Evolutionary conservation across 2,888 invertebrate species (phyloP), one percentile per base, ranked within the genome.

Genomic region (Dioctria linearis): DNA sequence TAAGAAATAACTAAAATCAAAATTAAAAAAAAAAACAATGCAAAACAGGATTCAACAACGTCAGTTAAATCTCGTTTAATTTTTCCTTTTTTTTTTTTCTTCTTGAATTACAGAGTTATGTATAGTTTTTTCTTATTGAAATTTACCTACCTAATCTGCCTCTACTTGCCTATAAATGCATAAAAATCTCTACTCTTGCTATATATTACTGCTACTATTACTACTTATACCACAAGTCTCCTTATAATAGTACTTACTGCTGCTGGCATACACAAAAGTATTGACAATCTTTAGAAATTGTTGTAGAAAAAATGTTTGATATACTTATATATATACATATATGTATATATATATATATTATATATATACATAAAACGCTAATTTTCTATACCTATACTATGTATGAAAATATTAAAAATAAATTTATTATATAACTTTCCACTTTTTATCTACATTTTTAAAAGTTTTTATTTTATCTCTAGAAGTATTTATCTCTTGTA

Each of bases 251-350:
- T 71, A 80, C 80, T 80, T 80, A 73, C 80, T 80, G 73, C 80
- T 80, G 73, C 80, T 80, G 80, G 71, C 73, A 80, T 73, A 78
- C 78, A 66, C 78, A 78, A 78, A 25, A 66, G 51, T 66, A 78
- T 66, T 66, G 42, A 63, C n/a, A 76, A 46, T 76, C 63, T 76
- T 76, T 76, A 76, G 76, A 76, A 43, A 76, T 51, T 63, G 13
- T 63, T 63, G 76, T 76, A 76, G 76, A 76, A 76, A n/a, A 76
- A 63, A 63, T 46, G 54, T 76, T 76, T 76, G 76, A 76, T 63
- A 66, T 25, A 25, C 25, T 25, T 25, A 25, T 25, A 25, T 25
- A 25, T 25, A 25, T 25, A 25, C 2, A 25, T 2, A 25, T 25
- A 25, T 25, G n/a, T n/a, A n/a, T n/a, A 25, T 25, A 25, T 25